Percentiles rank a stretch among this genome's conserved stretches.
phyloP scores from a whole-genome alignment of 2,113 vertebrate genomes.

The Thinocorus orbignyianus region DNA sequence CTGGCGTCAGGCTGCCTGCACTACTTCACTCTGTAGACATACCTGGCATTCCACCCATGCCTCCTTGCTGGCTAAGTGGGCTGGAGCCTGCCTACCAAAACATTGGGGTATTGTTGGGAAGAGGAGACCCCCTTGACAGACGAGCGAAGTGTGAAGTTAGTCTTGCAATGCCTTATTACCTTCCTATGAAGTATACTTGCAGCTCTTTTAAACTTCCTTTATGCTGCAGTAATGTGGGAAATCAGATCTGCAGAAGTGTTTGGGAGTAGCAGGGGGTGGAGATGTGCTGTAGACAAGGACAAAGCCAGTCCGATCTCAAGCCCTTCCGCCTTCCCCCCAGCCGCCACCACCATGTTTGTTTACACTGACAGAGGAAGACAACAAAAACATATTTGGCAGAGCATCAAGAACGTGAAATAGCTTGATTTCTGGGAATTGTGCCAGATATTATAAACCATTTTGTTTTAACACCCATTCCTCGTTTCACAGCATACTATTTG shows the following conservation, averaged over 20 bases:
- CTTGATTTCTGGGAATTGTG: constrained; percentile 72
- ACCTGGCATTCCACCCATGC: constrained; percentile 88
- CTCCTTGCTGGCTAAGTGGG: constrained; percentile 82
- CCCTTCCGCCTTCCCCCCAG: not conserved
- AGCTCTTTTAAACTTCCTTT: constrained; percentile 61
- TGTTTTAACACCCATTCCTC: constrained; percentile 68
- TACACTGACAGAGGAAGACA: constrained; percentile 63
- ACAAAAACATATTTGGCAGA: constrained; percentile 72
- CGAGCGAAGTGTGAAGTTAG: constrained; percentile 81
- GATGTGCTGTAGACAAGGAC: constrained; percentile 25
- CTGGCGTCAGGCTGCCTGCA: constrained; percentile 87
- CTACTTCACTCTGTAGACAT: constrained; percentile 83
- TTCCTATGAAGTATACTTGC: constrained; percentile 63
- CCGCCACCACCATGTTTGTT: constrained; percentile 53
- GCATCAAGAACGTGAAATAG: constrained; percentile 15
- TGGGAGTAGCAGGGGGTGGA: constrained; percentile 26
- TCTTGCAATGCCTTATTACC: constrained; percentile 78
- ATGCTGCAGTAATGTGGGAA: constrained; percentile 52
- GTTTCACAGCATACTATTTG: constrained; percentile 49
- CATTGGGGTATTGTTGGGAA: constrained; percentile 81
- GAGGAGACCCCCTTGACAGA: constrained; percentile 79
- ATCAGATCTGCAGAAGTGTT: constrained; percentile 50
- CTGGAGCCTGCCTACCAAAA: constrained; percentile 83
- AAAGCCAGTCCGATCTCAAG: not conserved
- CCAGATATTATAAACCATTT: constrained; percentile 66